Conservation (phyloP, 2,797 vertebrate genomes). For the Selene dorsalis region DNA sequence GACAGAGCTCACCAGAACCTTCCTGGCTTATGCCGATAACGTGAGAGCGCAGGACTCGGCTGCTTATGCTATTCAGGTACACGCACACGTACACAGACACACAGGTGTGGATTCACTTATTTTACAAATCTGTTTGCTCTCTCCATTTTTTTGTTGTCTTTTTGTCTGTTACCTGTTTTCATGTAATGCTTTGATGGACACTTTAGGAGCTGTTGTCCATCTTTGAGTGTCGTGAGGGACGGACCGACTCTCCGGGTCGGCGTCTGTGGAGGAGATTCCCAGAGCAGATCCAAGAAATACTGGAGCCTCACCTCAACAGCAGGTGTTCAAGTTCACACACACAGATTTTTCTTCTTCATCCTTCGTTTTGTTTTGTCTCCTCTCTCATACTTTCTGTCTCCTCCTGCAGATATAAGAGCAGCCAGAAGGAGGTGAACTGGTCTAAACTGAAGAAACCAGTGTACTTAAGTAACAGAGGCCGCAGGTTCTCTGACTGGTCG, state of each 20-base stretch:
- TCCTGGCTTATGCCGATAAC: slow-evolving; percentile 96
- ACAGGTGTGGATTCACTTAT: too few species aligned
- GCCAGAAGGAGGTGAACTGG: slow-evolving; percentile 95
- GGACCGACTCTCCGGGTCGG: slow-evolving; percentile 87
- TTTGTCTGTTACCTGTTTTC: neutral
- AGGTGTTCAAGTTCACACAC: slow-evolving; percentile 79
- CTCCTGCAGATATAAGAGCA: slow-evolving; percentile 93
- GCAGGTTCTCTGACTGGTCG: slow-evolving; percentile 97
- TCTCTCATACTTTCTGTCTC: neutral
- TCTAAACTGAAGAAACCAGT: slow-evolving; percentile 95
- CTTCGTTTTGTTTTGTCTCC: neutral
- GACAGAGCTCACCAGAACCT: slow-evolving; percentile 94
- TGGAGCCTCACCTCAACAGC: slow-evolving; percentile 97
- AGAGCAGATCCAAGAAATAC: slow-evolving; percentile 96
- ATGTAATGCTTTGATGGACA: neutral
- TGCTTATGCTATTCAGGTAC: slow-evolving; percentile 96
- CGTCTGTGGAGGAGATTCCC: slow-evolving; percentile 97
- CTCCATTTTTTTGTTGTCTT: fast-evolving
- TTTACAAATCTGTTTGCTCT: neutral
- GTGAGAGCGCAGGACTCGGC: slow-evolving; percentile 97
- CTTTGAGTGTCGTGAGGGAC: slow-evolving; percentile 92
- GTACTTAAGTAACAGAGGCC: slow-evolving; percentile 93
- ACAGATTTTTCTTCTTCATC: neutral
- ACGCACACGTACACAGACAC: neutral
- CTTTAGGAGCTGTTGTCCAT: slow-evolving; percentile 93